phyloP scores from a whole-genome alignment of 2,113 vertebrate genomes.

The Scalopus aquaticus region DNA sequence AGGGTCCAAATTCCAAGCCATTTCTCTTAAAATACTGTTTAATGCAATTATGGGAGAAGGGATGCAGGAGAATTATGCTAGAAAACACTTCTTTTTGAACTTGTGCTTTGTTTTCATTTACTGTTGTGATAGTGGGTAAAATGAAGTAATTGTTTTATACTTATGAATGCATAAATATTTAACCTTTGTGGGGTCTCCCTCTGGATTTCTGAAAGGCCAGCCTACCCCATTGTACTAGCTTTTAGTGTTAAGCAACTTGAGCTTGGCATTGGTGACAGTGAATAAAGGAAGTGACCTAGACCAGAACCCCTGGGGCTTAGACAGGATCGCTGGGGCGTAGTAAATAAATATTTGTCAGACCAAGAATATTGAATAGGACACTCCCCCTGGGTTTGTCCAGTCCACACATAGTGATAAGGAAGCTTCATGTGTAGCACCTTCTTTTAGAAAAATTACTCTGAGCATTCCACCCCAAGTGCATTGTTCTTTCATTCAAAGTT shows the following conservation, averaged over 20 bases:
- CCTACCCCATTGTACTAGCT: constrained; percentile 13
- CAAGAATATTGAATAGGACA: constrained; percentile 66
- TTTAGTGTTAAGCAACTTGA: constrained; percentile 45
- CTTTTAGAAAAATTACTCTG: constrained; percentile 30
- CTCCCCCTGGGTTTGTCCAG: constrained; percentile 17
- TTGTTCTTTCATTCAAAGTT: constrained; percentile 18
- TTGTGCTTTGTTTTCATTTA: constrained; percentile 56
- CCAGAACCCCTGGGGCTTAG: constrained; percentile 61
- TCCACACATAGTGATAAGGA: constrained; percentile 6
- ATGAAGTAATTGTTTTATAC: constrained; percentile 59
- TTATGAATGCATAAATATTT: constrained; percentile 50
- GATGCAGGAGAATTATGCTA: constrained; percentile 32
- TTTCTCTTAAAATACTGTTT: constrained; percentile 58
- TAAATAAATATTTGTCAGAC: constrained; percentile 70
- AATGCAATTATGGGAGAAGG: constrained; percentile 30
- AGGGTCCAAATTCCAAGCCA: too few relatives aligned
- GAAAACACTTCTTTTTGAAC: constrained; percentile 53
- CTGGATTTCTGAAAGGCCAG: constrained; percentile 49
- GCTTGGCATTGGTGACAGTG: constrained; percentile 49
- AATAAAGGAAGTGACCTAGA: constrained; percentile 71
- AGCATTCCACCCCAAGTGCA: neutral
- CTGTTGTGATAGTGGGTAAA: constrained; percentile 50
- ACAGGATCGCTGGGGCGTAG: constrained; percentile 46
- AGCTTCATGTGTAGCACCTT: neutral
- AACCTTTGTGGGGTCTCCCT: constrained; percentile 50